A percentile compares a stretch with the other conserved stretches of the same genome.
These are phyloP conservation scores for Benitochromis conjunctus DNA, from an alignment of 2,113 vertebrate species.

Conservation along the genomic window DNA sequence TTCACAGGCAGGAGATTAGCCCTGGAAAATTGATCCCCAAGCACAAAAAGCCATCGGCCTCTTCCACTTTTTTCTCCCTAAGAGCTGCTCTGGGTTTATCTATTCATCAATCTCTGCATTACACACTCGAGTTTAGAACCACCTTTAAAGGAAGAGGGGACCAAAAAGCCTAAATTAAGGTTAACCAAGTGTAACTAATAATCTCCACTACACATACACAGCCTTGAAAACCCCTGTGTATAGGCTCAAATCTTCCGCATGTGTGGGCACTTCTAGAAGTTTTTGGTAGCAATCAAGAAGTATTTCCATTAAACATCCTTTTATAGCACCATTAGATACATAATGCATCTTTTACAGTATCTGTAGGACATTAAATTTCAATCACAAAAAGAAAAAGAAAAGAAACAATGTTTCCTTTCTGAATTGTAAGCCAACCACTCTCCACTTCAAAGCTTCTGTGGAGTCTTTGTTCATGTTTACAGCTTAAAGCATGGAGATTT, in stretches of 20 bases:
- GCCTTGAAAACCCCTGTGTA: background rate
- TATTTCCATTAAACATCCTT: background rate
- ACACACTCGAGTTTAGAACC: background rate
- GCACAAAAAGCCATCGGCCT: slow-evolving; percentile 53
- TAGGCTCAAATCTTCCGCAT: background rate
- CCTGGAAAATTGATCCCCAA: slow-evolving; percentile 66
- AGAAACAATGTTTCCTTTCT: background rate
- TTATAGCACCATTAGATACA: background rate
- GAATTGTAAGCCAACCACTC: background rate
- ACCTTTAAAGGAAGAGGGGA: background rate
- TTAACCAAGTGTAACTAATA: slow-evolving; percentile 38
- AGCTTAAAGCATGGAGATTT: background rate
- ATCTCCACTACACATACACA: slow-evolving; percentile 15
- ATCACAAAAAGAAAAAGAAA: background rate
- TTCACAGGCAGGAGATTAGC: slow-evolving; percentile 62
- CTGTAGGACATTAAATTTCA: background rate
- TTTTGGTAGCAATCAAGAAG: background rate
- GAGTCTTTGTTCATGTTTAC: background rate
- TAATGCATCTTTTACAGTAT: background rate
- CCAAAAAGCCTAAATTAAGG: background rate
- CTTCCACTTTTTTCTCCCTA: slow-evolving; percentile 5
- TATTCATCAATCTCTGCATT: slow-evolving; percentile 43
- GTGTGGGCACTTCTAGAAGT: background rate
- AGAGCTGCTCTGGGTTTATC: slow-evolving; percentile 37
- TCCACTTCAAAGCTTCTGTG: background rate